Percentiles rank a stretch among this genome's conserved stretches.
Evolutionary conservation across 2,797 vertebrate genomes (phyloP).

Genomic region (Eupleurogrammus muticus): DNA sequence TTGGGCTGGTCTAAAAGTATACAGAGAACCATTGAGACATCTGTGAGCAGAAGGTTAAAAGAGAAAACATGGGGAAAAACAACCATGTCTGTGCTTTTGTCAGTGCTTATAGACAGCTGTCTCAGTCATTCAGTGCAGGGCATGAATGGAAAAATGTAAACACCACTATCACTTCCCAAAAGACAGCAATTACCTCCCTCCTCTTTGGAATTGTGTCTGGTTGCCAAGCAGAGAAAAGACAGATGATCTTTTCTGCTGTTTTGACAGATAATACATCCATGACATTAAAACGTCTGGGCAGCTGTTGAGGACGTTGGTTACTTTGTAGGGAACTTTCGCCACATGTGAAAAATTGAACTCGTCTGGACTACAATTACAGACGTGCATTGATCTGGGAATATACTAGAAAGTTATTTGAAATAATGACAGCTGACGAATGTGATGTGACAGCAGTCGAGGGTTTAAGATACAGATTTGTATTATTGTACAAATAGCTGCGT

Average conservation of each 20-base stretch:
- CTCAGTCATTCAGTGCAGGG: slow-evolving; percentile 56
- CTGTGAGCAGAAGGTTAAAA: slow-evolving; percentile 25
- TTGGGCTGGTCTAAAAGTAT: slow-evolving; percentile 14
- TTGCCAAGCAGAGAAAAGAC: slow-evolving; percentile 53
- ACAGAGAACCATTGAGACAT: slow-evolving; percentile 31
- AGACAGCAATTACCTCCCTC: slow-evolving; percentile 67
- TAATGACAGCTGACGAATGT: slow-evolving; percentile 54
- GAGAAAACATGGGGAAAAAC: slow-evolving; percentile 23
- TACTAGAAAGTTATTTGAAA: slow-evolving; percentile 37
- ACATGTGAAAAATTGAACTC: slow-evolving; percentile 39
- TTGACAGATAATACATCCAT: slow-evolving; percentile 63
- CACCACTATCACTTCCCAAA: slow-evolving; percentile 67
- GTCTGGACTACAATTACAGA: slow-evolving; percentile 37
- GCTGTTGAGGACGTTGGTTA: slow-evolving; percentile 54
- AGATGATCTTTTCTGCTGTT: slow-evolving; percentile 49
- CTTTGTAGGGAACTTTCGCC: slow-evolving; percentile 40
- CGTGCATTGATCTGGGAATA: slow-evolving; percentile 37
- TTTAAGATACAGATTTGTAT: slow-evolving; percentile 26
- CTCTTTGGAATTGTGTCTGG: slow-evolving; percentile 47
- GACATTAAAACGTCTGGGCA: slow-evolving; percentile 57
- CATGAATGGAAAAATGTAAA: slow-evolving; percentile 70
- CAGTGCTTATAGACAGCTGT: slow-evolving; percentile 65
- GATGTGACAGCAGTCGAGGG: slow-evolving; percentile 51
- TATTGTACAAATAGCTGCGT: slow-evolving; percentile 42
- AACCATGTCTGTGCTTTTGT: slow-evolving; percentile 28